Evolutionary conservation across 2,797 vertebrate species (phyloP), one percentile per base, ranked within the genome.

Genomic region (Myotis planiceps): DNA sequence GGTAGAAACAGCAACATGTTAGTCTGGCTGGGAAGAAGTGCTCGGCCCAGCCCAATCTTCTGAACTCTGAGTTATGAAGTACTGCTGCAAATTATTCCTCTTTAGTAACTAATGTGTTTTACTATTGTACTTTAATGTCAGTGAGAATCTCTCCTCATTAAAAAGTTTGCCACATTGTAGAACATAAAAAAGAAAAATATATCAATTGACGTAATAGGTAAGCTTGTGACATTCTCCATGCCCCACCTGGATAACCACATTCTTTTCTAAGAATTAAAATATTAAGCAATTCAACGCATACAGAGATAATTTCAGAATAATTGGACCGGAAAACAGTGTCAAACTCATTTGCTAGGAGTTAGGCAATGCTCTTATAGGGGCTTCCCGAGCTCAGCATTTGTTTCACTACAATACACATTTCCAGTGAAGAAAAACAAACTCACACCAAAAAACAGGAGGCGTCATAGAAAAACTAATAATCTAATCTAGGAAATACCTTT

Each of bases 261-360:
- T 74, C 10, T 86, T 72, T 72, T 84, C 12, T 49, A 16, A 81
- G 87, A 87, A 51, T 69, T 78, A 93, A 92, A 96, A 87, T 93
- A 90, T 60, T 93, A 88, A 81, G 42, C 58, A 95, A 72, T 87
- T 91, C 45, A 87, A 95, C 60, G 7, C 27, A 55, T 71, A 87
- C 39, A 29, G 85, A 80, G 34, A 83, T 72, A 68, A 78, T 96
- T 93, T 90, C 15, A 74, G 12, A 96, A 51, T 65, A 94, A 86
- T 29, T 81, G 15, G 66, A 93, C 63, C 51, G 84, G 37, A 78
- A 93, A 89, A 45, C 15, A 66, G 37, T 51, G 58, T 93, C 72
- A 94, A 87, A 94, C 68, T 34, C 47, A 88, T 92, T 94, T 87
- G 25, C 29, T 60, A n/a, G 72, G 84, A 86, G 37, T 49, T 84